Evolutionary conservation across 30 jellyfish, hydroid and myxozoan genomes (phyloP).

Genomic region (Rhopilema esculentum): DNA sequence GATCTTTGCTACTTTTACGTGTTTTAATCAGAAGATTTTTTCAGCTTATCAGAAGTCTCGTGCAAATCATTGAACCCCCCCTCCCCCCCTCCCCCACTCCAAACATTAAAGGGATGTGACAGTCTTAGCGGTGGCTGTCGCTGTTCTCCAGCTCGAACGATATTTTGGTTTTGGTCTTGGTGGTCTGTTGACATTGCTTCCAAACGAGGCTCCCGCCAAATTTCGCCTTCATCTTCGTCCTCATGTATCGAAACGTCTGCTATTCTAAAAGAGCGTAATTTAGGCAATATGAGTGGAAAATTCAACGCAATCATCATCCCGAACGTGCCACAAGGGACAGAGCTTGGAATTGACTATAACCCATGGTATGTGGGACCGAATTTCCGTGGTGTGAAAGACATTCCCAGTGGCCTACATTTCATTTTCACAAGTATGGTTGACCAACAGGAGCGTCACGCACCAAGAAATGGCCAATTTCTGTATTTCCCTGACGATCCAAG

Average conservation of each 20-base stretch:
- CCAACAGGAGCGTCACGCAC: constrained; percentile 58
- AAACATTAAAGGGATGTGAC: too few species aligned
- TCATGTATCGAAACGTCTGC: too few species aligned
- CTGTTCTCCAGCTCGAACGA: too few species aligned
- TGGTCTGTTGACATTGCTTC: too few species aligned
- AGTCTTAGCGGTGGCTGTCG: too few species aligned
- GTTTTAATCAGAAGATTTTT: neutral
- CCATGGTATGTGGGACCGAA: constrained; percentile 89
- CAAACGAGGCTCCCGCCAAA: neutral
- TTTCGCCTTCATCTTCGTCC: neutral
- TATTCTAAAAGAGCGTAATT: neutral
- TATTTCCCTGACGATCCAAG: constrained; percentile 14
- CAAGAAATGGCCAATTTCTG: constrained; percentile 83
- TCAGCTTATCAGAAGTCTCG: too few species aligned
- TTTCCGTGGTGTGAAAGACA: constrained; percentile 75
- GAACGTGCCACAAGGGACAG: constrained; percentile 82
- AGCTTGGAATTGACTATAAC: constrained; percentile 91
- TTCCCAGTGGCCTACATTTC: constrained; percentile 93
- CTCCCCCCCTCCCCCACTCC: too few species aligned
- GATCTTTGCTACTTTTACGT: neutral
- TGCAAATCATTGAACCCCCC: too few species aligned
- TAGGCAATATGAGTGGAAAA: neutral
- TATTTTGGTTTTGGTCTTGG: too few species aligned
- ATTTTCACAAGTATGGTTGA: constrained; percentile 74
- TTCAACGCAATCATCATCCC: constrained; percentile 31